These are phyloP conservation scores for Lasioglossum marginatum DNA, from an alignment of 2,888 invertebrate species.

Conservation along the genomic window DNA sequence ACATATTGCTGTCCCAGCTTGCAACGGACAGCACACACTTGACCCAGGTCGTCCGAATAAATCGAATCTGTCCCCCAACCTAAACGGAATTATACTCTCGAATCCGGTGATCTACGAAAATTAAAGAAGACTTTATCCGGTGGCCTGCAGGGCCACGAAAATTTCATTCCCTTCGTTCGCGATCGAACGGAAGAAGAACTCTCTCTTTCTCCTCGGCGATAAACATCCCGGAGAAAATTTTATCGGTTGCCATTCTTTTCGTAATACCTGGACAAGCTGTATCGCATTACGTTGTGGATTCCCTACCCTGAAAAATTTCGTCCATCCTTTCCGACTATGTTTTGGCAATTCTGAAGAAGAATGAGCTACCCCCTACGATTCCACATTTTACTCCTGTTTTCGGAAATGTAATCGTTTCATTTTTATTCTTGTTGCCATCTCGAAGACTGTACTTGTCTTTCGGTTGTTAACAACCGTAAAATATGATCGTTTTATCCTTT, in stretches of 20 bases:
- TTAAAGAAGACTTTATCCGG: slow-evolving; percentile 43
- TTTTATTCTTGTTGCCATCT: not conserved
- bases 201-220: not conserved
- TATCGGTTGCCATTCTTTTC: not conserved
- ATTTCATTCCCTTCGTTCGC: slow-evolving; percentile 57
- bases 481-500: not conserved
- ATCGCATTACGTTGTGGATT: not conserved
- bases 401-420: not conserved
- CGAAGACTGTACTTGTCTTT: not conserved
- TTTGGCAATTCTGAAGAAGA: not conserved
- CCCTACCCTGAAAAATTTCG: not conserved
- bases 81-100: slow-evolving; percentile 57
- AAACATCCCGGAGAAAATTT: not conserved
- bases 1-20: slow-evolving; percentile 63
- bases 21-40: slow-evolving; percentile 66
- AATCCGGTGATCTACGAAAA: slow-evolving; percentile 41
- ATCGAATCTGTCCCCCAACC: slow-evolving; percentile 79
- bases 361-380: not conserved
- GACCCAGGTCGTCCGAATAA: slow-evolving; percentile 74
- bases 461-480: not conserved
- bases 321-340: not conserved
- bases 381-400: not conserved
- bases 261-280: not conserved
- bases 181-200: not conserved
- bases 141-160: slow-evolving; percentile 6